These are phyloP conservation scores for Gracilinanus agilis DNA, from an alignment of 2,113 vertebrate species.

Conservation along the genomic window DNA sequence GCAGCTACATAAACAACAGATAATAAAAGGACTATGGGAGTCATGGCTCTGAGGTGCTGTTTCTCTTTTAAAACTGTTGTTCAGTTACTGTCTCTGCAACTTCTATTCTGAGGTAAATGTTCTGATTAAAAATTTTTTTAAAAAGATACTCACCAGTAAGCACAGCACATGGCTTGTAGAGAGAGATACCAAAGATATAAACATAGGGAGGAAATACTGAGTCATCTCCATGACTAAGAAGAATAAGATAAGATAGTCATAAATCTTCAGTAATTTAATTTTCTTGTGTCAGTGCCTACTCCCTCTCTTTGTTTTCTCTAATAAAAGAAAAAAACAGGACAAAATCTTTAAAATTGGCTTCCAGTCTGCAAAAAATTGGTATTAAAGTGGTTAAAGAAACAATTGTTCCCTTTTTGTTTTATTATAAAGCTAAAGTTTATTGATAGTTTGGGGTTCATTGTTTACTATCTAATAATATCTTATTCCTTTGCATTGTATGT, in stretches of 20 bases:
- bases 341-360: not conserved
- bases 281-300: slow-evolving; percentile 5
- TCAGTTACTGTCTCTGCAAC: not conserved
- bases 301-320: slow-evolving; percentile 29
- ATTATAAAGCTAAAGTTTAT: slow-evolving; percentile 3
- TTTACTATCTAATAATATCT: not conserved
- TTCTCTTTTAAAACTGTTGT: not conserved
- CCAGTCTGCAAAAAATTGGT: slow-evolving; percentile 10
- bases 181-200: not conserved
- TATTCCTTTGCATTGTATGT: not conserved
- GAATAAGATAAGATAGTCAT: slow-evolving; percentile 17
- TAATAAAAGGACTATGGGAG: not conserved
- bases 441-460: not conserved
- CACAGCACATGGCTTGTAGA: not conserved
- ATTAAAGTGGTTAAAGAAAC: not conserved
- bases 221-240: slow-evolving; percentile 35
- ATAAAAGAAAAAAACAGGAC: slow-evolving; percentile 53
- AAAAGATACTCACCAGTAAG: not conserved
- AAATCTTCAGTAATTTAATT: slow-evolving; percentile 30
- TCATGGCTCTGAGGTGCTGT: not conserved
- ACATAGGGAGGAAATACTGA: not conserved
- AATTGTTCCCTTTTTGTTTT: slow-evolving; percentile 1
- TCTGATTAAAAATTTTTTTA: slow-evolving; percentile 40
- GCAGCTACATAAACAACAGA: not conserved
- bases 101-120: slow-evolving; percentile 43